A percentile compares a stretch with the other conserved stretches of the same genome.
Evolutionary conservation across 2,888 invertebrate genomes (phyloP).

Genomic region (Agrochola litura): DNA sequence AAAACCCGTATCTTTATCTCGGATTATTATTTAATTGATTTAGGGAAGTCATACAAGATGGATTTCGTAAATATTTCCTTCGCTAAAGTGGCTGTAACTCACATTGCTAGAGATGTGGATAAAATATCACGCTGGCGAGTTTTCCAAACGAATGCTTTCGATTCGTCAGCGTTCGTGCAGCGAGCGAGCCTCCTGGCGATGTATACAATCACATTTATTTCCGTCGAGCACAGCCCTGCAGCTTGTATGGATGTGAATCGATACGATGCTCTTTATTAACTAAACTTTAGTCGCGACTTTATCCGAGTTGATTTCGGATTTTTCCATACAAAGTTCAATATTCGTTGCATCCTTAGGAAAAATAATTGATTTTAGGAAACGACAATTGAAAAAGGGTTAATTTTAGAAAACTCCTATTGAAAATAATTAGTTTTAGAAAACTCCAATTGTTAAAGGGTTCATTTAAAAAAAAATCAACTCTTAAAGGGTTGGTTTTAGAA

Average conservation of each 20-base stretch:
- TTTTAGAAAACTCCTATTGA: neutral
- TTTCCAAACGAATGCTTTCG: conserved; percentile 52
- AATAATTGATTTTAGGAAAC: neutral
- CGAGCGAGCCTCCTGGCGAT: conserved; percentile 39
- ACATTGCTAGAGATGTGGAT: conserved; percentile 17
- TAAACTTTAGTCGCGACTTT: neutral
- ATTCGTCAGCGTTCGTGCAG: conserved; percentile 47
- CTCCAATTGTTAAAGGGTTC: too few relatives aligned
- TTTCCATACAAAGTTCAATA: neutral
- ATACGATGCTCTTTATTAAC: conserved; percentile 27
- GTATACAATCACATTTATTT: conserved; percentile 53
- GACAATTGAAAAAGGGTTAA: neutral
- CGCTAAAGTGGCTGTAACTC: conserved; percentile 7
- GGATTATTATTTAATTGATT: conserved; percentile 38
- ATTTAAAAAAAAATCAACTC: neutral
- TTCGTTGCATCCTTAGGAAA: neutral
- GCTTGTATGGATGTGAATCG: conserved; percentile 32
- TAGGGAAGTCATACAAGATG: conserved; percentile 22
- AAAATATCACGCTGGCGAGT: conserved; percentile 33
- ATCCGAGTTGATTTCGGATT: neutral
- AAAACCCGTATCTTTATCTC: conserved; percentile 10
- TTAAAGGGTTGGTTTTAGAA: neutral
- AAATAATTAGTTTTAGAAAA: too few relatives aligned
- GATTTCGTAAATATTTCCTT: conserved; percentile 15
- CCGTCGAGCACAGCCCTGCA: conserved; percentile 27